A percentile compares a stretch with the other conserved stretches of the same genome.
Conservation (phyloP, 2,113 vertebrate genomes). For the Ictidomys tridecemlineatus region DNA sequence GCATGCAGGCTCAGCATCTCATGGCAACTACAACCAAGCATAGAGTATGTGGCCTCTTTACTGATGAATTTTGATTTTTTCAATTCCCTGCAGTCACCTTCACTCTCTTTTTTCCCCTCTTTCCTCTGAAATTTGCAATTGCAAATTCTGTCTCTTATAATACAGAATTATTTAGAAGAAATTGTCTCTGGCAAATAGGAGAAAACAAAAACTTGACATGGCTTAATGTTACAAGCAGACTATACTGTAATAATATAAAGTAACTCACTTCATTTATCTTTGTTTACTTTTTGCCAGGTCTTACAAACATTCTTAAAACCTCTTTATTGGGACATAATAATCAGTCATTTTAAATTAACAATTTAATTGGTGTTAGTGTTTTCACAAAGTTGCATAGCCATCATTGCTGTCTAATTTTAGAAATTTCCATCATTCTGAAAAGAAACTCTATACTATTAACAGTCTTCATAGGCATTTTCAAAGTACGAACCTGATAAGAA, state of each 20-base stretch:
- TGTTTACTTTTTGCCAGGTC: neutral
- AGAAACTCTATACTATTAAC: neutral
- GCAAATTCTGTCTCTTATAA: neutral
- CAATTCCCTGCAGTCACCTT: neutral
- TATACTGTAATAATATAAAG: neutral
- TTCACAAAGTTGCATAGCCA: neutral
- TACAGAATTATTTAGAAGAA: neutral
- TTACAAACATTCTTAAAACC: neutral
- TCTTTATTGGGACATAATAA: neutral
- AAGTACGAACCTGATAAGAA: neutral
- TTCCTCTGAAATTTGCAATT: neutral
- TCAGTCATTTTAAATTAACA: neutral
- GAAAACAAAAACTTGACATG: neutral
- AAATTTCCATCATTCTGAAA: neutral
- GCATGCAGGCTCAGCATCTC: too few relatives aligned
- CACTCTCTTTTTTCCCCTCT: neutral
- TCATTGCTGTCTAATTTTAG: neutral
- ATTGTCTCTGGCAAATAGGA: neutral
- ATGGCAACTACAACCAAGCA: fast-evolving
- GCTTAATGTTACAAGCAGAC: conserved; percentile 36
- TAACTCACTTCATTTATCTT: neutral
- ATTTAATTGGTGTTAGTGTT: neutral
- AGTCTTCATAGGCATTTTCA: conserved; percentile 8
- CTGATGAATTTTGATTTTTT: neutral
- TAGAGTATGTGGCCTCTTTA: neutral